Evolutionary conservation across 2,888 invertebrate species (phyloP), one percentile per base, ranked within the genome.

Genomic region (Copidosoma aretas): DNA sequence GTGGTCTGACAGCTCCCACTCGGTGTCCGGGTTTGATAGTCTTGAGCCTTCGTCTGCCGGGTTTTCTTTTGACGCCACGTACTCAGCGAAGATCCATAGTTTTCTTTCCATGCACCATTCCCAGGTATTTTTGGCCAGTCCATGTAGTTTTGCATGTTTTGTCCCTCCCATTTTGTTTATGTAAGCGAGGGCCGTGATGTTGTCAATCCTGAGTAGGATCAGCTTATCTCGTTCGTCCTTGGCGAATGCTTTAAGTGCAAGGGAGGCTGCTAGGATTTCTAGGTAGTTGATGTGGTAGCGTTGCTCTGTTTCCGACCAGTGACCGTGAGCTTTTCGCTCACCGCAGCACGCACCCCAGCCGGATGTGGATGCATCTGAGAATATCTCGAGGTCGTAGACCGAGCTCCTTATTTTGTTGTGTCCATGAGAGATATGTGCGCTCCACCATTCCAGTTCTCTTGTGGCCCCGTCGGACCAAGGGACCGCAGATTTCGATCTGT

Each of bases 251-350:
- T 58, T 19, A 2, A 58, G 22, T 41, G 4, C 39, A 1, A 39
- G 19, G 1, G 19, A 41, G 14, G 43, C 58, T 3, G 58, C 58
- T 19, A 5, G 2, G 3, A 58, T n/a, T 19, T 41, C 58, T 1
- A 41, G 19, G 15, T 19, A 58, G 39, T 58, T 58, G 1, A 58
- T 58, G 19, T 58, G 58, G 2, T 54, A n/a, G n/a, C n/a, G n/a
- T n/a, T n/a, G n/a, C n/a, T n/a, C n/a, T n/a, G n/a, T n/a, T n/a
- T n/a, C n/a, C 3, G 19, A 21, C 52, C 52, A 52, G 12, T 10
- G n/a, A 52, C 19, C 52, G 10, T 52, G 52, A 5, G 52, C 19
- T 3, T 10, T 19, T 19, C n/a, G 2, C 1, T 12, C 52, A 52
- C 3, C 12, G 19, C 52, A 52, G 19, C 2, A 3, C 3, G 52